Base-by-base conservation (phyloP, 2,797 vertebrate genomes). In the Hafferia zeledoni region DNA sequence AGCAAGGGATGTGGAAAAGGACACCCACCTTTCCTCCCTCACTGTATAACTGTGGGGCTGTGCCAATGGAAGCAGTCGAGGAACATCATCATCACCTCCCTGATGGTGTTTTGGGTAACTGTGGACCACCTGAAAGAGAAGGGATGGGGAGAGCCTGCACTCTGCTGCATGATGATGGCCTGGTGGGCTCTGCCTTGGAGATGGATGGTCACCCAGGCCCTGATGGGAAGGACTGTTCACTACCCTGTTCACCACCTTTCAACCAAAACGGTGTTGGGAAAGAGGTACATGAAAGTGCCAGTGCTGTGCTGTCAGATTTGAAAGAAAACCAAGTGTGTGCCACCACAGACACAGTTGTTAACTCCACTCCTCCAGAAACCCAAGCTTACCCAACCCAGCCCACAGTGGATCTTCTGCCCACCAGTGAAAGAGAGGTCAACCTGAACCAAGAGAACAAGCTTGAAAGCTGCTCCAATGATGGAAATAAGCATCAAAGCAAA, bases 301-400 rank as follows among this genome's bases (percentile, higher is more conserved):
- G 88, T 85, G 86, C 95, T 74, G 83, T 94, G 76, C 75, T 97
- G 33, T 85, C 90, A 41, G 76, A 80, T 89, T 93, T 97, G 61
- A 83, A 96, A 92, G 94, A 86, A 83, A 84, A 19, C 19, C 82
- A 74, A 46, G 55, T 60, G 3, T 79, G 93, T 76, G 75, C 96
- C 50, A 27, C 86, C 81, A 75, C 76, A 30, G 84, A 86, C 30
- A 30, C 39, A 1, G 0, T 83, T 43, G 0, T 83, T 43, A 43
- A 43, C 16, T 93, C 95, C 63, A 8, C 50, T 43, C 83, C 94
- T 67, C 74, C 91, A 65, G 94, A 98, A 94, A 92, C 57, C 31
- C 92, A 92, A 83, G 93, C 94, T 33, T 96, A 92, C 89, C 95
- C 97, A 70, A 55, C 95, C 60, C 89, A 96, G 43, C 74, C 95